phyloP scores from a whole-genome alignment of 1,140 invertebrate genomes.

The Zophobas morio region DNA sequence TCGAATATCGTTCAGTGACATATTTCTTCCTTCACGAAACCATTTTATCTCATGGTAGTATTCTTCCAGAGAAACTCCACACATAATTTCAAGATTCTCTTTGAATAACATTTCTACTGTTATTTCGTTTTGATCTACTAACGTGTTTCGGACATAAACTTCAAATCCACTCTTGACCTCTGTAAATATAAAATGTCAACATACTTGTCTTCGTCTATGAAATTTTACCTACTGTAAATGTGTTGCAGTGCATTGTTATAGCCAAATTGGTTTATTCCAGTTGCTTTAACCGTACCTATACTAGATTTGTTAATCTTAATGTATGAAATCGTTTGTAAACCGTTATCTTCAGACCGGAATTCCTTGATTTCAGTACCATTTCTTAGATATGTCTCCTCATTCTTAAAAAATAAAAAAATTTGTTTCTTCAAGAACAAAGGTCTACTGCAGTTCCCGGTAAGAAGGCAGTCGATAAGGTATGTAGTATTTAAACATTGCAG shows the following conservation, averaged over 20 bases:
- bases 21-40: conserved; percentile 55
- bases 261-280: too few species aligned
- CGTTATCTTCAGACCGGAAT: background rate
- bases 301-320: too few species aligned
- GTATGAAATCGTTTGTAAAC: background rate
- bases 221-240: too few species aligned
- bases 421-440: too few species aligned
- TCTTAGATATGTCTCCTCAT: background rate
- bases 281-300: too few species aligned
- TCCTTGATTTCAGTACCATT: conserved; percentile 5
- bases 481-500: too few species aligned
- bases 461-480: too few species aligned
- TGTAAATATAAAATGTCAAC: conserved; percentile 46
- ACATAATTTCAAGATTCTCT: conserved; percentile 70
- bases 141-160: conserved; percentile 61
- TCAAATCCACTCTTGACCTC: conserved; percentile 66
- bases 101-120: conserved; percentile 67
- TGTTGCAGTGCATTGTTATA: too few species aligned
- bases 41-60: conserved; percentile 58
- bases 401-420: too few species aligned
- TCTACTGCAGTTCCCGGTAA: too few species aligned
- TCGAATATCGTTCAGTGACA: conserved; percentile 65
- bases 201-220: background rate
- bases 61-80: conserved; percentile 72
- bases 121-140: conserved; percentile 51